Evolutionary conservation across 2,888 invertebrate species (phyloP).

Genomic region (Orchesellides sinensis): DNA sequence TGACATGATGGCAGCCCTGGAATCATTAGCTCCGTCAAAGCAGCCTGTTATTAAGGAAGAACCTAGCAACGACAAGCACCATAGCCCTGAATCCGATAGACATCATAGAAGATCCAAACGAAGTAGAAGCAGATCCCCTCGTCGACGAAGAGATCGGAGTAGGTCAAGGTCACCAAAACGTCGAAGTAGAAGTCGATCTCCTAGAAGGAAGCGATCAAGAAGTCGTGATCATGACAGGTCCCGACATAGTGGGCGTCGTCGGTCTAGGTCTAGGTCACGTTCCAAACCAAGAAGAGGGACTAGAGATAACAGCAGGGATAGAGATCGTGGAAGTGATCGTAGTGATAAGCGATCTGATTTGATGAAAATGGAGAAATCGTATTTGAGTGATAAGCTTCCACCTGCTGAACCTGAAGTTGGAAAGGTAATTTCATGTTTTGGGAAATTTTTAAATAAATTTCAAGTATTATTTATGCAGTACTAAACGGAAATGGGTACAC

Average conservation of each 20-base stretch:
- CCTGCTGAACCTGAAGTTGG: slow-evolving; percentile 79
- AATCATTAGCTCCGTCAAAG: slow-evolving; percentile 85
- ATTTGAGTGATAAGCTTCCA: slow-evolving; percentile 75
- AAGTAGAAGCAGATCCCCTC: slow-evolving; percentile 55
- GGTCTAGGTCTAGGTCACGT: slow-evolving; percentile 33
- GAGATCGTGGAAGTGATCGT: slow-evolving; percentile 61
- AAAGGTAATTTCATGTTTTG: slow-evolving; percentile 75
- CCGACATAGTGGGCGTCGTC: slow-evolving; percentile 30
- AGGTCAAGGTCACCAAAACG: slow-evolving; percentile 41
- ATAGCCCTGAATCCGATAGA: background rate
- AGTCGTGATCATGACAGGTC: slow-evolving; percentile 29
- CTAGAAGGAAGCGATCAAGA: slow-evolving; percentile 16
- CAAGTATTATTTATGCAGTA: background rate
- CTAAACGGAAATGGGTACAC: background rate
- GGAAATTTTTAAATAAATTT: too few species aligned
- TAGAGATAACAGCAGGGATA: slow-evolving; percentile 5
- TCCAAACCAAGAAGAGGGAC: slow-evolving; percentile 19
- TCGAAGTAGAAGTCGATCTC: slow-evolving; percentile 53
- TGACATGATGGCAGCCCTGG: slow-evolving; percentile 90
- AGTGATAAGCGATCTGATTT: slow-evolving; percentile 50
- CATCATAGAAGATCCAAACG: slow-evolving; percentile 36
- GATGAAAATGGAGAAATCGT: slow-evolving; percentile 69
- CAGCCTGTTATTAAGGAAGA: slow-evolving; percentile 49
- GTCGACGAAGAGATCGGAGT: slow-evolving; percentile 34
- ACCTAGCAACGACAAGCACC: background rate